phyloP scores from a whole-genome alignment of 2,888 invertebrate genomes.

The Metacarcinus magister region DNA sequence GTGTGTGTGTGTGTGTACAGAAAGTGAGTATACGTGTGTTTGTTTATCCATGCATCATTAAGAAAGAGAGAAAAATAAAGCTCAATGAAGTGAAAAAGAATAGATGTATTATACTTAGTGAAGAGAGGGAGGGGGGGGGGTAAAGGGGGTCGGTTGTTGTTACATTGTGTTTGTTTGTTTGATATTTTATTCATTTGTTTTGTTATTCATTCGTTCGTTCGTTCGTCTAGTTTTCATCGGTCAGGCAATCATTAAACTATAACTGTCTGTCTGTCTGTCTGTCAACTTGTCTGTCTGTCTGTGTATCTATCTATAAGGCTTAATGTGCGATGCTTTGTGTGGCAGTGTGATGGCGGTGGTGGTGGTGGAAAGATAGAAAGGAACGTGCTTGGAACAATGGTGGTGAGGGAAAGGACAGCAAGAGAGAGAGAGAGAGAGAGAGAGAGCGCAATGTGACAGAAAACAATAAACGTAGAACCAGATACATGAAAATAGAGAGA shows the following conservation, averaged over 20 bases:
- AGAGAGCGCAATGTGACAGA: too few relatives aligned
- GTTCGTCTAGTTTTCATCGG: not conserved
- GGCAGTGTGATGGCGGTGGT: not conserved
- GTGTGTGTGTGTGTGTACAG: not conserved
- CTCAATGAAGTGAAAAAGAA: not conserved
- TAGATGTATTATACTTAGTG: not conserved
- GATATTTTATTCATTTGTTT: not conserved
- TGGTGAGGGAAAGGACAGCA: not conserved
- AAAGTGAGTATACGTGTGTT: not conserved
- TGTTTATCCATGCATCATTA: not conserved
- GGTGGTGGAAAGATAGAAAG: not conserved
- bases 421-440: not conserved
- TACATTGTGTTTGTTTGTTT: not conserved
- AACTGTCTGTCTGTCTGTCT: constrained; percentile 15
- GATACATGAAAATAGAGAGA: too few relatives aligned
- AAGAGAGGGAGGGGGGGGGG: not conserved
- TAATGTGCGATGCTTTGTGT: not conserved
- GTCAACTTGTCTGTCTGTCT: constrained; percentile 3
- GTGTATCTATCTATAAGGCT: constrained; percentile 6
- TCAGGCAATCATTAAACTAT: not conserved
- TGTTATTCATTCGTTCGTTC: not conserved
- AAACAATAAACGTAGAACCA: too few relatives aligned
- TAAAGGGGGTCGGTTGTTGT: not conserved
- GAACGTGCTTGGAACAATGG: not conserved
- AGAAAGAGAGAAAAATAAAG: not conserved